Evolutionary conservation across 2,797 vertebrate species (phyloP).

Genomic region (Strix occidentalis): DNA sequence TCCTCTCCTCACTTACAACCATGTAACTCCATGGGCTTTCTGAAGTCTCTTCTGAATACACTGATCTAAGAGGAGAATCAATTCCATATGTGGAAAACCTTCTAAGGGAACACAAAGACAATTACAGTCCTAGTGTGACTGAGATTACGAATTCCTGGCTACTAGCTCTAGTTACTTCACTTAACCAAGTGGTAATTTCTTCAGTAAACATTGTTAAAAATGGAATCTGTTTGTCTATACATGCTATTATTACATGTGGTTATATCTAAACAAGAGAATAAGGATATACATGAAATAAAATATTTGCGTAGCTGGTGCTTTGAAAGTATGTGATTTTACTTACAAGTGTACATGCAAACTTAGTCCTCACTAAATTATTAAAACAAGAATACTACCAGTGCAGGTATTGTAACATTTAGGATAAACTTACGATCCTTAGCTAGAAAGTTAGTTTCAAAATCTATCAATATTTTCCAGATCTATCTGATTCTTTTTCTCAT

Average conservation of each 20-base stretch:
- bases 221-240: neutral
- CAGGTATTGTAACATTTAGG: neutral
- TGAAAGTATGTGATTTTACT: neutral
- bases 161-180: neutral
- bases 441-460: neutral
- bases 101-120: neutral
- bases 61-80: neutral
- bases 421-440: neutral
- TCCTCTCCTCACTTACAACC: neutral
- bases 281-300: neutral
- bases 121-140: neutral
- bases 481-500: neutral
- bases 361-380: neutral
- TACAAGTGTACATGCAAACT: neutral
- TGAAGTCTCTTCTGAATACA: neutral
- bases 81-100: neutral
- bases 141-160: neutral
- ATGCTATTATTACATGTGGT: neutral
- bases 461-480: neutral
- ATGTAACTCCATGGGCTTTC: neutral
- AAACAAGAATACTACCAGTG: neutral
- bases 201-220: neutral
- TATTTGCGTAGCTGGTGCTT: neutral
- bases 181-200: neutral
- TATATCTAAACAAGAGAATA: neutral